phyloP scores from a whole-genome alignment of 2,113 vertebrate species.

The Colossoma macropomum region DNA sequence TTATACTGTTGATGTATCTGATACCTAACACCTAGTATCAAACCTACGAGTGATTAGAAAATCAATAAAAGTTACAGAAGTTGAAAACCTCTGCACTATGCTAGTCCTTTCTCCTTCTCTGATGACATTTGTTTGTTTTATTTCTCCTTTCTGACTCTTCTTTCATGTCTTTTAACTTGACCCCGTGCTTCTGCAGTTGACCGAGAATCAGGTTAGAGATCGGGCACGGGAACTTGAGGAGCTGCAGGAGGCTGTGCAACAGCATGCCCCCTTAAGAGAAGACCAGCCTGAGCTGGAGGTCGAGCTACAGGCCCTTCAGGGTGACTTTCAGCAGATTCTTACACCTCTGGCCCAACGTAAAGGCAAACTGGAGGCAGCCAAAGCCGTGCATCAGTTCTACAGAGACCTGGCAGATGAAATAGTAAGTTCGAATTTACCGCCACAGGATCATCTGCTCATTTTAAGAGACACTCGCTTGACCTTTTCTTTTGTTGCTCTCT shows the following conservation, averaged over 20 bases:
- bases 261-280: constrained; percentile 66
- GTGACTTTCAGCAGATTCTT: constrained; percentile 83
- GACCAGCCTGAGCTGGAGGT: constrained; percentile 75
- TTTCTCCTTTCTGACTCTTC: background rate
- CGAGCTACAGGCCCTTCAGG: constrained; percentile 80
- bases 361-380: constrained; percentile 84
- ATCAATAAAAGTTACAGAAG: too few relatives aligned
- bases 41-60: too few relatives aligned
- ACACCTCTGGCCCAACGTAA: constrained; percentile 83
- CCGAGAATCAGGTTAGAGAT: constrained; percentile 89
- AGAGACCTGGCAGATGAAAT: constrained; percentile 91
- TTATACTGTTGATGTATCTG: too few relatives aligned
- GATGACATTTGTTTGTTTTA: background rate
- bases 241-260: constrained; percentile 78
- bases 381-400: constrained; percentile 87
- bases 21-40: too few relatives aligned
- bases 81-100: too few relatives aligned
- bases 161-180: background rate
- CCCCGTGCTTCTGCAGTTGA: constrained; percentile 73
- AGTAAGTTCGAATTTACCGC: constrained; percentile 71
- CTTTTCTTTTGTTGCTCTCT: background rate
- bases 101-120: too few relatives aligned
- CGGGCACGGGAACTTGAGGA: constrained; percentile 87
- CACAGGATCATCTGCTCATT: background rate
- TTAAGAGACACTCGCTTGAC: background rate